Base-by-base conservation (phyloP, 2,888 invertebrate genomes). In the Caenorhabditis afra region DNA sequence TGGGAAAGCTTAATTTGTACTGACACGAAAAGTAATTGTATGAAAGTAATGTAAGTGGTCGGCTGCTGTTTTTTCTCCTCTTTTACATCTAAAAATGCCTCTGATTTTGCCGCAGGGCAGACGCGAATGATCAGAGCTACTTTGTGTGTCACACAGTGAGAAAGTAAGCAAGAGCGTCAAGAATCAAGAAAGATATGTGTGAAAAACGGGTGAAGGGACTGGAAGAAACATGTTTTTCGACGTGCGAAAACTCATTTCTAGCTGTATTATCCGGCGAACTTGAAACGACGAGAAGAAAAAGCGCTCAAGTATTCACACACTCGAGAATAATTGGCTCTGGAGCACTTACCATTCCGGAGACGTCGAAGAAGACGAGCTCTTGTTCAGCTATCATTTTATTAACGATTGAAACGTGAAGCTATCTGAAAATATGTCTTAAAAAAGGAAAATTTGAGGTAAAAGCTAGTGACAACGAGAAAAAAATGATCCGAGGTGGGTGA, bases 321-420 rank as follows among this genome's bases (percentile, higher is more conserved):
- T 73, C 58, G 64, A 73, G 64, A 58, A 73, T 73, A 73, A 73
- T 73, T 64, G 73, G 73, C 18, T 71, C 29, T 37, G 18, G 57
- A 65, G 65, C 41, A 70, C 77, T 77, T 58, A 77, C 77, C 77
- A 58, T 70, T 16, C 59, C 50, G 23, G 65, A 64, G 22, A 66
- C 53, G 37, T 77, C 65, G 52, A 58, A 65, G 65, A 53, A 77
- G 4, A 70, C 55, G n/a, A 77, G 52, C 14, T 55, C 70, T 35
- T 70, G 52, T 44, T 76, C 58, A 3, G 68, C 44, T 41, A 68
- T 68, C 75, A 67, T 64, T 35, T 29, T 3, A 11, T 16, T n/a
- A n/a, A n/a, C 16, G 52, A 10, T 29, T 1, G 52, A 7, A 35
- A 35, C 10, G 14, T n/a, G n/a, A 18, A 53, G 16, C 16, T 53